These are phyloP conservation scores for Paraescarpia echinospica DNA, from an alignment of 1,140 invertebrate genomes.

Conservation along the genomic window DNA sequence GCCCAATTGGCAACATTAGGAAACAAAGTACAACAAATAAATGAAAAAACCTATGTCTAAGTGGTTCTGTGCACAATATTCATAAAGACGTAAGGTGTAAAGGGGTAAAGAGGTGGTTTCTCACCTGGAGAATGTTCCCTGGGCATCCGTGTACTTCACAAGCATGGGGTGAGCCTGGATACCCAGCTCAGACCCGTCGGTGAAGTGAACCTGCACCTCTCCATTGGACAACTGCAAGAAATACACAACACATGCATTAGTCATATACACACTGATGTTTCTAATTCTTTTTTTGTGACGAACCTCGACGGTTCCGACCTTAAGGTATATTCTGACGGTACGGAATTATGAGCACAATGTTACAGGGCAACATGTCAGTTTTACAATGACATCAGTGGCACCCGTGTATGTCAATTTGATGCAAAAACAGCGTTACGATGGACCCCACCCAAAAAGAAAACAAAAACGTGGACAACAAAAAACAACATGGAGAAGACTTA, in stretches of 20 bases:
- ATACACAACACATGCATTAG: background rate
- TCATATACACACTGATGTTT: background rate
- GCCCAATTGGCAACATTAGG: no score
- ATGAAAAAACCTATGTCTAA: no score
- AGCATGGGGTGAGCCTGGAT: slow-evolving; percentile 38
- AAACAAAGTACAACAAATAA: no score
- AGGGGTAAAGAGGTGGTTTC: background rate
- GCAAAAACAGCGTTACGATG: background rate
- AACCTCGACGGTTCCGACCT: background rate
- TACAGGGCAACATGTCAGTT: no score
- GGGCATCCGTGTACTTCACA: slow-evolving; percentile 14
- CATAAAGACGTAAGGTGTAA: background rate
- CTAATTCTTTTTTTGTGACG: slow-evolving; percentile 1
- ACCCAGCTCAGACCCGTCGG: slow-evolving; percentile 52
- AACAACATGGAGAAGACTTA: no score
- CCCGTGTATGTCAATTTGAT: background rate
- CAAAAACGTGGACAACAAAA: no score
- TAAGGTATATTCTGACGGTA: no score
- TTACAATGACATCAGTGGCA: no score
- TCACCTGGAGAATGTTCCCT: background rate
- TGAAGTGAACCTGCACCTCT: slow-evolving; percentile 53
- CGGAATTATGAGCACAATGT: no score
- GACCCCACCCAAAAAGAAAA: no score
- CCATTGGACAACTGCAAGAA: slow-evolving; percentile 48
- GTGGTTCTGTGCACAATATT: no score